Evolutionary conservation across 2,888 invertebrate species (phyloP).

Genomic region (Conchocele bisecta): DNA sequence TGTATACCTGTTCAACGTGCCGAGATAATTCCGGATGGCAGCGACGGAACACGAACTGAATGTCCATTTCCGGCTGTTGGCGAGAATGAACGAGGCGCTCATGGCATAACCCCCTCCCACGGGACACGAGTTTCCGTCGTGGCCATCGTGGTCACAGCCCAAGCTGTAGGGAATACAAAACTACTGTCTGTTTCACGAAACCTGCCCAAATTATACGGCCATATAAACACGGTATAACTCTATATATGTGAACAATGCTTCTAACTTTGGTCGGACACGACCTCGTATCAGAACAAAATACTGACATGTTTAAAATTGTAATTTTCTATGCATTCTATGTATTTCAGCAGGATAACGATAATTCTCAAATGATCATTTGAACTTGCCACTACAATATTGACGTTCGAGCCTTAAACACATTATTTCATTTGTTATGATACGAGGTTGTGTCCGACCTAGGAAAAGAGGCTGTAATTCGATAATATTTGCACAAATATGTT

Average conservation of each 20-base stretch:
- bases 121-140: slow-evolving; percentile 39
- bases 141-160: slow-evolving; percentile 53
- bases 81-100: slow-evolving; percentile 39
- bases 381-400: too few relatives aligned
- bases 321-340: too few relatives aligned
- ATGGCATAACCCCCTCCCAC: slow-evolving; percentile 35
- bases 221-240: neutral
- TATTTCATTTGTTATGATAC: too few relatives aligned
- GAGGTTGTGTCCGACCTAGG: too few relatives aligned
- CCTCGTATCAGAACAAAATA: too few relatives aligned
- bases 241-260: neutral
- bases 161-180: slow-evolving; percentile 30
- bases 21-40: slow-evolving; percentile 38
- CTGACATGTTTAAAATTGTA: too few relatives aligned
- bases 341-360: too few relatives aligned
- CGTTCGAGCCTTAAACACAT: too few relatives aligned
- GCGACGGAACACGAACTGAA: slow-evolving; percentile 55
- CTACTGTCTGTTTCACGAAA: neutral
- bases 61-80: slow-evolving; percentile 45
- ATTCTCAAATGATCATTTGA: too few relatives aligned
- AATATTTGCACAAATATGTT: too few relatives aligned
- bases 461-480: too few relatives aligned
- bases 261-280: neutral
- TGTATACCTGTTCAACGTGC: slow-evolving; percentile 26
- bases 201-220: neutral